phyloP scores from a whole-genome alignment of 2,113 vertebrate genomes.

The Formicarius rufipectus region DNA sequence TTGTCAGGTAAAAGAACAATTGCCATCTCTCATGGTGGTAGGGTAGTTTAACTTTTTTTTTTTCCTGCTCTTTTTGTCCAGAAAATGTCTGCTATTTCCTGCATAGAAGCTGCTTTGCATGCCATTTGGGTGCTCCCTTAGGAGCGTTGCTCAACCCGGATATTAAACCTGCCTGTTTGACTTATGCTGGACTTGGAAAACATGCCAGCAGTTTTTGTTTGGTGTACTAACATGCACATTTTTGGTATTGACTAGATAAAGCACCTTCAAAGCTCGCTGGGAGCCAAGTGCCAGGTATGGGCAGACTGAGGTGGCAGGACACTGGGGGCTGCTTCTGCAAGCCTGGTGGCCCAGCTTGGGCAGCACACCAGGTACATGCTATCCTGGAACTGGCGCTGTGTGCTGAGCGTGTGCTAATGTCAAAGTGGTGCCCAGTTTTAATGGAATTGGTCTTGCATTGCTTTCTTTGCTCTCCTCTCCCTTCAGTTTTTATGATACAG shows the following conservation, averaged over 20 bases:
- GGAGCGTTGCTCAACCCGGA: accelerated
- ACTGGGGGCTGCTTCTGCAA: neutral
- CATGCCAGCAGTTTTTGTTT: neutral
- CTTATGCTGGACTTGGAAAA: neutral
- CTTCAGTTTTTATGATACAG: neutral
- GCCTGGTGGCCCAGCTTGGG: neutral
- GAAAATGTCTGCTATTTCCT: neutral
- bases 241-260: neutral
- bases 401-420: neutral
- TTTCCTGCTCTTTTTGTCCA: neutral
- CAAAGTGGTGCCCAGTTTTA: accelerated
- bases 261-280: neutral
- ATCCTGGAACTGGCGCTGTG: neutral
- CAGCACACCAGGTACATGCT: neutral
- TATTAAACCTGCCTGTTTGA: neutral
- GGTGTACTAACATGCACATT: neutral
- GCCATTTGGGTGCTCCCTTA: neutral
- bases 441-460: neutral
- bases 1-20: neutral
- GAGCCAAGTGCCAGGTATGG: accelerated
- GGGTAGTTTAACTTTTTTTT: neutral
- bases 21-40: neutral
- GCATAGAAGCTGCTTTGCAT: neutral
- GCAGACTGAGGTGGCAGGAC: neutral
- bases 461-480: neutral